Base-by-base conservation (phyloP, 1,140 invertebrate genomes). In the Penaeus indicus region DNA sequence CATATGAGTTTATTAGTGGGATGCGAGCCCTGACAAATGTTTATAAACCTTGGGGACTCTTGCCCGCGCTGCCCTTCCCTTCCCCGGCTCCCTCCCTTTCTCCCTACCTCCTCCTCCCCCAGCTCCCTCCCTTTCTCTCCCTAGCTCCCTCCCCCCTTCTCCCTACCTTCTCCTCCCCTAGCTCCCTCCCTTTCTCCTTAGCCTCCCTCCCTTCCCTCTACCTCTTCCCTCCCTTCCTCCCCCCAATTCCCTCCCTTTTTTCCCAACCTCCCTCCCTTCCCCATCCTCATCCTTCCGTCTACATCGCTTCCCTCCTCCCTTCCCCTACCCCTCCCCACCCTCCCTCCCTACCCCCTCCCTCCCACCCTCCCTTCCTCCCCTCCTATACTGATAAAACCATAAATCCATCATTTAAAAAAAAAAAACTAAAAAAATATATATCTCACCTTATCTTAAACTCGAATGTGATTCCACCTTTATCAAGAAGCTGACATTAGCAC, bases 1-100 rank as follows among this genome's bases (percentile, higher is more conserved):
- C 87, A 88, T 88, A 88, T 63, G 87, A 88, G 81, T 88, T 88
- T 88, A 88, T 88, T 88, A 88, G 69, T 88, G 81, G 87, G 19
- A 62, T 88, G 87, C 79, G 87, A 84, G 69, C 80, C 63, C 27
- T 16, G 18, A 77, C 78, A 88, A 88, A 88, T 88, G 79, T 88
- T 88, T 88, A 64, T 88, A 82, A 61, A 62, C 64, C 63, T 27
- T 21, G 61, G 67, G 21, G 77, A n/a, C 19, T 22, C 22, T 32
- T 32, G 62, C 82, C 62, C 63, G 32, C 60, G 3, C 63, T 32
- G 18, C 61, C 18, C 63, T 38, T 54, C 1, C 25, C 21, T 42
- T 3, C 11, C 19, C 62, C 63, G 7, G 0, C 62, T 72, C 5
- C n/a, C n/a, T 54, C 10, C 13, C 63, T 72, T 18, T 47, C 61